Evolutionary conservation across 1,140 invertebrate species (phyloP).

Genomic region (Ostrea edulis): DNA sequence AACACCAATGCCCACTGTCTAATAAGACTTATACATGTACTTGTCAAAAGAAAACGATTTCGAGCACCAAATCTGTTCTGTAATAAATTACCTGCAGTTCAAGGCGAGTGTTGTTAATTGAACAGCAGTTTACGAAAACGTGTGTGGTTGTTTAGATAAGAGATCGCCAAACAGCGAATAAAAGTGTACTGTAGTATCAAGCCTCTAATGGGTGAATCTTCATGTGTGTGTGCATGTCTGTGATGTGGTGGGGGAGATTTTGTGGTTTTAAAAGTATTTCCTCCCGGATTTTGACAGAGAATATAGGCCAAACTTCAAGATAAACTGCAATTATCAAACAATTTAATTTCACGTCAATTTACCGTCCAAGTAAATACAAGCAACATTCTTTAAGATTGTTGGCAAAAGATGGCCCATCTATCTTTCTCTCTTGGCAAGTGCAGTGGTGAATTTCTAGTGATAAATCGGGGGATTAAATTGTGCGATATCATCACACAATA

Average conservation of each 20-base stretch:
- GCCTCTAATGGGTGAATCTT: not conserved
- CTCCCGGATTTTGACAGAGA: not conserved
- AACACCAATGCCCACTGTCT: not conserved
- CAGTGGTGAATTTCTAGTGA: not conserved
- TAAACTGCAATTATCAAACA: conserved; percentile 1
- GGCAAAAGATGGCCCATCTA: not conserved
- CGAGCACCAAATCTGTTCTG: not conserved
- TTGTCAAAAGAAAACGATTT: not conserved
- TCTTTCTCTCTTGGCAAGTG: conserved; percentile 24
- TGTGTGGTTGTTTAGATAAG: conserved; percentile 18
- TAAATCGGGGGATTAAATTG: not conserved
- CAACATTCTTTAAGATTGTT: not conserved
- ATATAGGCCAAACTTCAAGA: not conserved
- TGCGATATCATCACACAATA: not conserved
- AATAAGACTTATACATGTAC: not conserved
- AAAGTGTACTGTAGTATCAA: not conserved
- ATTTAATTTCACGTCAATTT: conserved; percentile 34
- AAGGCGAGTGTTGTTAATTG: not conserved
- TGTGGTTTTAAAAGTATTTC: conserved; percentile 13
- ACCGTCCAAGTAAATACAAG: conserved; percentile 7
- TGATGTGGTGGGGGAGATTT: not conserved
- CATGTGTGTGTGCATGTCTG: not conserved
- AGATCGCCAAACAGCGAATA: not conserved
- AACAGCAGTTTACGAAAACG: conserved; percentile 19
- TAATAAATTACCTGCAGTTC: not conserved